Base-by-base conservation (phyloP, 2,797 vertebrate species). In the Rhinichthys osculus region DNA sequence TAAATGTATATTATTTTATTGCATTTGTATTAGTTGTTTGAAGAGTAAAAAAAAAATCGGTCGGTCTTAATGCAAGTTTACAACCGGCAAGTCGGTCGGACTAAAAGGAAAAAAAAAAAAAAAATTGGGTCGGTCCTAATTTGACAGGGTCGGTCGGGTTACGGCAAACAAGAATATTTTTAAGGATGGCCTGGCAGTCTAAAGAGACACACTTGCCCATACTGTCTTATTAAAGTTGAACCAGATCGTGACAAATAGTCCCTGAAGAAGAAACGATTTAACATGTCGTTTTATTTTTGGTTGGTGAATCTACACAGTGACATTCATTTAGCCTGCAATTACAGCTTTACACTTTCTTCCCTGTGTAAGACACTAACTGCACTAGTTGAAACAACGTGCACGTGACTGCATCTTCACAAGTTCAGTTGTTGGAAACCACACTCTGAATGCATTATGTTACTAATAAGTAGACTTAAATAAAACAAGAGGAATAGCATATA, bases 261-360 rank as follows among this genome's bases (percentile, higher is more conserved):
- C 77, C 52, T 64, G 59, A 72, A 83, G 84, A 83, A 62, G 50
- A 81, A 83, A 70, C 33, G 30, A 83, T 74, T 83, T 89, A 86
- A 87, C 80, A 79, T 79, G 59, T 27, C 1, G 59, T 64, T 64
- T 64, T 83, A 80, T 89, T 81, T 87, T 64, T 33, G 6, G 78
- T 67, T 80, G 54, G 78, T 71, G 67, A 90, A 83, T 44, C 59
- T 78, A 85, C 54, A 71, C 33, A 44, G 38, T 81, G 81, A 90
- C 67, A 90, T 91, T 87, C 19, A 87, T 87, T 90, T 87, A 42
- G 71, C 77, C 38, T 74, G 85, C 81, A 82, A 84, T 87, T 86
- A 87, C 62, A 33, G 81, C 33, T 85, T 83, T 62, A 52, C 85
- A 73, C 47, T 70, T 30, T 21, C 0, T 1, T 33, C 40, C 40